phyloP scores from a whole-genome alignment of 2,113 vertebrate species.

The Pelodiscus sinensis region DNA sequence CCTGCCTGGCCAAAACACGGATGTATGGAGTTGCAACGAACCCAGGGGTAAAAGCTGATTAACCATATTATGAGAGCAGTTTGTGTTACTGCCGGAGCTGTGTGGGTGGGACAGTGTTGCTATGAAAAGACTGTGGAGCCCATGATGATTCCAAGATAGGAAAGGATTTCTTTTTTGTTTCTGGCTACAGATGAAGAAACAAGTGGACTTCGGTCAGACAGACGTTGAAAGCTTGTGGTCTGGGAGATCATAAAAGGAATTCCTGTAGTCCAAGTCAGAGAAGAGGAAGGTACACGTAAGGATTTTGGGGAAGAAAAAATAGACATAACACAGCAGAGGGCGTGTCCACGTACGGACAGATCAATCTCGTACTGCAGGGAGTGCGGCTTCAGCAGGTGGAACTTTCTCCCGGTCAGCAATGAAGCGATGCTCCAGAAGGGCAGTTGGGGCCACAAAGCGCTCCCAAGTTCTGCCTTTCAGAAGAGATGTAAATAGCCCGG shows the following conservation, averaged over 20 bases:
- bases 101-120: neutral
- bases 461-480: neutral
- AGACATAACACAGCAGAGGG: neutral
- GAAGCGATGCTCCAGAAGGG: neutral
- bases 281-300: constrained; percentile 10
- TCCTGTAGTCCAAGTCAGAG: constrained; percentile 2
- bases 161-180: neutral
- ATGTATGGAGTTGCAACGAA: constrained; percentile 34
- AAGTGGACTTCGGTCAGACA: constrained; percentile 31
- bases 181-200: constrained; percentile 16
- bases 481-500: neutral
- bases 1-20: constrained; percentile 8
- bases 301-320: neutral
- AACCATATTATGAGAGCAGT: neutral
- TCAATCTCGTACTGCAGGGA: neutral
- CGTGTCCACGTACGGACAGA: neutral
- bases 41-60: constrained; percentile 10
- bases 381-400: neutral
- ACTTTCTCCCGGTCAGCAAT: neutral
- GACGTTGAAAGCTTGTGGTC: neutral
- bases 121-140: constrained; percentile 18
- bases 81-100: neutral
- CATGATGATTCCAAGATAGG: neutral
- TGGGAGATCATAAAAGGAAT: neutral
- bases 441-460: neutral